Evolutionary conservation across 2,113 vertebrate species (phyloP).

Genomic region (Ascaphus truei): DNA sequence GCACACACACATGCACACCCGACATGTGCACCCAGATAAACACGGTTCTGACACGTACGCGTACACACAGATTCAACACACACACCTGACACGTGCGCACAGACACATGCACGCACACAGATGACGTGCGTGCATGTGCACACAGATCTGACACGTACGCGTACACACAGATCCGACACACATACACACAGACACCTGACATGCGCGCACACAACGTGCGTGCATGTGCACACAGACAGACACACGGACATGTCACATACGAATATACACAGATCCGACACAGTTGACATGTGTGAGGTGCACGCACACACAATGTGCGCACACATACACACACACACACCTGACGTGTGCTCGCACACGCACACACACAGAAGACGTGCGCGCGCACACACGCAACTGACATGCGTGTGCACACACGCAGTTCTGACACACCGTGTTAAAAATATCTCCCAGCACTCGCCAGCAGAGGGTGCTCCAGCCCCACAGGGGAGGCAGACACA

Average conservation of each 20-base stretch:
- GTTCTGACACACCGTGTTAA: not conserved
- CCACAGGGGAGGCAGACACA: slow-evolving; percentile 10
- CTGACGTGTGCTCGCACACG: slow-evolving; percentile 13
- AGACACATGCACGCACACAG: no score
- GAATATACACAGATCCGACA: not conserved
- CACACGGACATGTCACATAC: no score
- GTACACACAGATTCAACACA: no score
- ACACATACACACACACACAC: not conserved
- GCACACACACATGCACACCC: not conserved
- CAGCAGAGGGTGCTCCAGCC: slow-evolving; percentile 28
- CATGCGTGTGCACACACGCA: not conserved
- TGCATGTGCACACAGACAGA: no score
- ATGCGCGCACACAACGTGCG: not conserved
- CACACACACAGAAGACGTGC: no score
- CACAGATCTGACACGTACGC: slow-evolving; percentile 14
- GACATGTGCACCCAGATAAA: not conserved
- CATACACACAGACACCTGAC: no score
- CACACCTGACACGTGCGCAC: no score
- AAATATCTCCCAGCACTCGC: not conserved
- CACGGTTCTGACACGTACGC: slow-evolving; percentile 12
- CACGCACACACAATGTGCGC: not conserved
- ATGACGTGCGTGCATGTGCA: not conserved
- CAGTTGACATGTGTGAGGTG: no score
- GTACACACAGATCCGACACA: no score
- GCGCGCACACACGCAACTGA: not conserved